phyloP scores from a whole-genome alignment of 2,113 vertebrate species.

The Tragulus kanchil region DNA sequence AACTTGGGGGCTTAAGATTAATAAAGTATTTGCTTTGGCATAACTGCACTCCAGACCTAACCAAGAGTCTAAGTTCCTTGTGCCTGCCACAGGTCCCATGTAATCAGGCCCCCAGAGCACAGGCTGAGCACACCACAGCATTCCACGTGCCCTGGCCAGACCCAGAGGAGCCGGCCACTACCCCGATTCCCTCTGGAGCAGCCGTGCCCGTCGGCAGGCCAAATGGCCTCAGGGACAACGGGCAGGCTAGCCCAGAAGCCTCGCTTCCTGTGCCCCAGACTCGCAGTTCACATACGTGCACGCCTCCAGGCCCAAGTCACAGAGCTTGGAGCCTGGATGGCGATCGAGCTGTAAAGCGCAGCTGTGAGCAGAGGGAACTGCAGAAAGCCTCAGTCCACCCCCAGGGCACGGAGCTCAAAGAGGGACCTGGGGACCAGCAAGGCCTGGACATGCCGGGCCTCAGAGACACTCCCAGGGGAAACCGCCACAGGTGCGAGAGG shows the following conservation, averaged over 20 bases:
- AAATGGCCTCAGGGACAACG: not conserved
- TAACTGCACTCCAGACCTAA: constrained; percentile 65
- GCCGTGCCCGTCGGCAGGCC: not conserved
- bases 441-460: not conserved
- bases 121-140: constrained; percentile 49
- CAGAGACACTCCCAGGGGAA: not conserved
- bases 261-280: not conserved
- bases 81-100: constrained; percentile 54
- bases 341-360: not conserved
- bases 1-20: constrained; percentile 69
- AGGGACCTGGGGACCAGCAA: not conserved
- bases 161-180: not conserved
- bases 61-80: constrained; percentile 64
- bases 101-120: constrained; percentile 67
- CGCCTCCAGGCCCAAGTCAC: not conserved
- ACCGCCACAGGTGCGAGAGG: not conserved
- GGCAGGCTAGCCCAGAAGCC: not conserved
- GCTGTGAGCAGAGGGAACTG: not conserved
- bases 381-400: not conserved
- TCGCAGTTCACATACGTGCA: not conserved
- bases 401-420: not conserved
- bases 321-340: not conserved
- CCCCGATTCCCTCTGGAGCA: not conserved
- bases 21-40: constrained; percentile 81
- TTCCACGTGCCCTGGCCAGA: constrained; percentile 35